phyloP scores from a whole-genome alignment of 1,140 invertebrate species.

The Plodia interpunctella region DNA sequence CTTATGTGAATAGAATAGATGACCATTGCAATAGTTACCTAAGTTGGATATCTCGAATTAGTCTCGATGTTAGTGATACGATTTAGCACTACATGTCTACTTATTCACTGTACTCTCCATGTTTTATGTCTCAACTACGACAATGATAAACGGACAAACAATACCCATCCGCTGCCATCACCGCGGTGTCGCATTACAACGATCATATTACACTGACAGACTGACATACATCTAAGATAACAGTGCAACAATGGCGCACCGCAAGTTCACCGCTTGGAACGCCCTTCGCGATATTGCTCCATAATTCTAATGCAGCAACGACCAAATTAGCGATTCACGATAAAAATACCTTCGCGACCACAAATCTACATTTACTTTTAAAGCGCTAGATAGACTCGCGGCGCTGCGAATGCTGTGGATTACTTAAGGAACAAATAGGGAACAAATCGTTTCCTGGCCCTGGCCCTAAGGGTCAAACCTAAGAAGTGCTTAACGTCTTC shows the following conservation, averaged over 20 bases:
- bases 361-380: neutral
- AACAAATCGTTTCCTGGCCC: too few relatives aligned
- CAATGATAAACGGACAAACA: conserved; percentile 4
- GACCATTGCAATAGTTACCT: too few relatives aligned
- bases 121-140: neutral
- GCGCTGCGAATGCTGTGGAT: too few relatives aligned
- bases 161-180: neutral
- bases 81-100: too few relatives aligned
- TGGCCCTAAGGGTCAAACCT: too few relatives aligned
- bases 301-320: conserved; percentile 13
- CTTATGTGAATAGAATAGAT: too few relatives aligned
- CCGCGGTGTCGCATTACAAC: conserved; percentile 1
- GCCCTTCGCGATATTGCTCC: conserved; percentile 4
- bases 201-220: conserved; percentile 36
- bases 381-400: too few relatives aligned
- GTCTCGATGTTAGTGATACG: too few relatives aligned
- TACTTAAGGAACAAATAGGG: too few relatives aligned
- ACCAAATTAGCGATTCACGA: conserved; percentile 11
- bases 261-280: conserved; percentile 17
- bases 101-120: too few relatives aligned
- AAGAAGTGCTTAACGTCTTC: too few relatives aligned
- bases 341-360: neutral
- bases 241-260: conserved; percentile 44
- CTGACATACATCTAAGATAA: conserved; percentile 38
- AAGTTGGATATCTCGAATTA: too few relatives aligned